These are phyloP conservation scores for Zophobas atratus DNA, from an alignment of 1,140 invertebrate genomes.

Conservation along the genomic window DNA sequence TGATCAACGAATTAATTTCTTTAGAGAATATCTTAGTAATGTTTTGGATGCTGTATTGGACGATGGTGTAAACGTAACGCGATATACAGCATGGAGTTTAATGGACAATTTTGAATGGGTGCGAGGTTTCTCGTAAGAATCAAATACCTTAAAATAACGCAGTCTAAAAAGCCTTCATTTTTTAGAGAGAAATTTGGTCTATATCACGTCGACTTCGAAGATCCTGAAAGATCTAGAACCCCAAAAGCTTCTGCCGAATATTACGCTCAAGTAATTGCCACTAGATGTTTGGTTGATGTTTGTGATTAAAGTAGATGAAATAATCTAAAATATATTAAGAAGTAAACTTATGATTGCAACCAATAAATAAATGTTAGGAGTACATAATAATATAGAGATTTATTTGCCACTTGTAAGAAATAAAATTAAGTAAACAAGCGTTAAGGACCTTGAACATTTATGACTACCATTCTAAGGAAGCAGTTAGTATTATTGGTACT, in stretches of 20 bases:
- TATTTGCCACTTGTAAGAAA: too few relatives aligned
- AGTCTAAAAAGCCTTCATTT: too few relatives aligned
- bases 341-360: too few relatives aligned
- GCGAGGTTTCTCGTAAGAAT: conserved; percentile 62
- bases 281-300: conserved; percentile 53
- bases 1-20: conserved; percentile 68
- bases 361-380: neutral
- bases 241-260: conserved; percentile 47
- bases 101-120: conserved; percentile 85
- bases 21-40: conserved; percentile 74
- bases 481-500: too few relatives aligned
- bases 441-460: too few relatives aligned
- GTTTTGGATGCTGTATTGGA: conserved; percentile 75
- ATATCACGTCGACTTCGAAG: conserved; percentile 48
- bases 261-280: conserved; percentile 50
- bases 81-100: conserved; percentile 82
- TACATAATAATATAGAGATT: too few relatives aligned
- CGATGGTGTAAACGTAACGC: conserved; percentile 76
- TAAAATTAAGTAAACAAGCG: too few relatives aligned
- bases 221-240: conserved; percentile 48
- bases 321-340: neutral
- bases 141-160: too few relatives aligned
- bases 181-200: too few relatives aligned
- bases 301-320: conserved; percentile 12
- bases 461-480: too few relatives aligned